Evolutionary conservation across 35 echinoderm and acorn worm genomes (phyloP).

Genomic region (Hemicentrotus pulcherrimus): DNA sequence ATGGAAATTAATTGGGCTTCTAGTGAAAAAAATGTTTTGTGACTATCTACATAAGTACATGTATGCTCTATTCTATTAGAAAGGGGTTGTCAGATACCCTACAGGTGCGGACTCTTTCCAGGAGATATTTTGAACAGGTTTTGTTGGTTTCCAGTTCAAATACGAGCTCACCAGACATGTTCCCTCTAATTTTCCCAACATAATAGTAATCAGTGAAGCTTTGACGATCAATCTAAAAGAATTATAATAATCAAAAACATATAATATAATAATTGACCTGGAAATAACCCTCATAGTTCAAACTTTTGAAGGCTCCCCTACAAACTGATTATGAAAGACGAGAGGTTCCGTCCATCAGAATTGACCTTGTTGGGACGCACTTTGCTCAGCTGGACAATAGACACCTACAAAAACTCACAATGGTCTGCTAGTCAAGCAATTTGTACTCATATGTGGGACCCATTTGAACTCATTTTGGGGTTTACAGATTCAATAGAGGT

Average conservation of each 20-base stretch:
- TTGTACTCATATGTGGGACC: not conserved
- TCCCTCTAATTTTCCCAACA: not conserved
- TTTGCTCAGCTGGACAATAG: not conserved
- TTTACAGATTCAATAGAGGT: not conserved
- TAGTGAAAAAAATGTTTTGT: no score
- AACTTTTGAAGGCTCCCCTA: not conserved
- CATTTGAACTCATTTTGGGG: not conserved
- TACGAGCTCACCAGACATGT: not conserved
- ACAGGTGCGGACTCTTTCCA: not conserved
- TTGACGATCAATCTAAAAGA: not conserved
- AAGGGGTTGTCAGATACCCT: not conserved
- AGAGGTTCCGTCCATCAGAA: not conserved
- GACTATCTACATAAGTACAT: no score
- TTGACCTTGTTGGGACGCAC: not conserved
- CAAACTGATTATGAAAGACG: not conserved
- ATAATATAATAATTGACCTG: not conserved
- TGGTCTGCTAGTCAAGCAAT: slow-evolving; percentile 1
- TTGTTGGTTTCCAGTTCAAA: not conserved
- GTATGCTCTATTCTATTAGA: not conserved
- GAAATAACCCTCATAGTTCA: not conserved
- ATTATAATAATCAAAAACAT: not conserved
- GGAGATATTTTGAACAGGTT: not conserved
- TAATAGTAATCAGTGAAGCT: not conserved
- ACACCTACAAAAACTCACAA: not conserved
- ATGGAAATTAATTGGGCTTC: no score